Evolutionary conservation across 2,797 vertebrate genomes (phyloP), one percentile per base, ranked within the genome.

Genomic region (Spheniscus humboldti): DNA sequence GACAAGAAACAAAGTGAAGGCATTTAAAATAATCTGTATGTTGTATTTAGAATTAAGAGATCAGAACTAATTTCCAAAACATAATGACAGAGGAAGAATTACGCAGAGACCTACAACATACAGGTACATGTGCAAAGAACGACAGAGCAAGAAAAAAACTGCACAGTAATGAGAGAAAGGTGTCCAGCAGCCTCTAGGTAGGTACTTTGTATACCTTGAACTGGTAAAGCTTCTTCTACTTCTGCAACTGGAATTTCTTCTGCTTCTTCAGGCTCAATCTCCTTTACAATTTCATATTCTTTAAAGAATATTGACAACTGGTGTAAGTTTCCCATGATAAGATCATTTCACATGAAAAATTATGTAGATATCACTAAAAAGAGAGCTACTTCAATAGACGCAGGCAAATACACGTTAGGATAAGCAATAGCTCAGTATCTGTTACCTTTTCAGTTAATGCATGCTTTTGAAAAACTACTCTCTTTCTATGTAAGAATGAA

Each of bases 261-360:
- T 63, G 64, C 74, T 95, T 98, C 96, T 97, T 97, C 97, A 27
- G 91, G 92, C 50, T 97, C 95, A 95, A 95, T 52, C 83, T 98
- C 96, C 80, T 97, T 95, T 97, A 95, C 11, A 60, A 97, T 96
- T 97, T 97, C 96, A 41, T 80, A 95, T 91, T 98, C 98, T 98
- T 98, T 97, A 98, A 98, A 98, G 97, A 98, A 98, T 97, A 96
- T 97, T 96, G 91, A 98, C 74, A 98, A 95, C 48, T 37, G 18
- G 80, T 74, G 25, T 96, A 91, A 97, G 92, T 96, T 94, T 87
- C 63, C 89, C 89, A 60, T 47, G 3, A 31, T 59, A 92, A 93
- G 88, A 94, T 60, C 24, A 2, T 67, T 96, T 93, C 56, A 97
- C 55, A 37, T 35, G 52, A 96, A 96, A 78, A 97, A 37, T 52